A percentile compares a stretch with the other conserved stretches of the same genome.
Evolutionary conservation across 2,888 invertebrate genomes (phyloP).

Genomic region (Nebria salina): DNA sequence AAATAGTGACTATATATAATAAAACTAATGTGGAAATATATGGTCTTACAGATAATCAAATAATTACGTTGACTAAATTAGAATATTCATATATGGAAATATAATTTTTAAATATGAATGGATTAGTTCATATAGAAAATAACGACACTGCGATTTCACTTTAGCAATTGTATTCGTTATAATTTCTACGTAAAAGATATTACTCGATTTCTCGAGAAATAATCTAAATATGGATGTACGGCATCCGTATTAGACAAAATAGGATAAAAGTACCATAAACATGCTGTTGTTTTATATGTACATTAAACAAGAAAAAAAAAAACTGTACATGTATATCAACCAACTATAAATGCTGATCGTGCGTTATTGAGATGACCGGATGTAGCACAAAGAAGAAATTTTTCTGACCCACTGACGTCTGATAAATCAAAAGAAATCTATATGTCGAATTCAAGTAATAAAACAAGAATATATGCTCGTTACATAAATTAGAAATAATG

Average conservation of each 20-base stretch:
- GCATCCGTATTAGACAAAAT: not conserved
- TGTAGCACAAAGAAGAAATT: slow-evolving; percentile 41
- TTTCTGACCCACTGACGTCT: slow-evolving; percentile 33
- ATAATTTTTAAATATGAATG: no score
- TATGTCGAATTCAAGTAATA: not conserved
- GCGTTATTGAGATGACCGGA: slow-evolving; percentile 41
- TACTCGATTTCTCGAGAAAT: not conserved
- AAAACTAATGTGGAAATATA: no score
- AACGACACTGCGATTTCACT: not conserved
- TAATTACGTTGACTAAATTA: no score
- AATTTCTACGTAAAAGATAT: not conserved
- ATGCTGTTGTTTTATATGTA: not conserved
- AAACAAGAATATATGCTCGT: not conserved
- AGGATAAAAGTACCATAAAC: not conserved
- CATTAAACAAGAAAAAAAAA: not conserved
- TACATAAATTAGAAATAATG: slow-evolving; percentile 12
- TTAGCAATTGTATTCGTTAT: not conserved
- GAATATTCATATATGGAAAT: no score
- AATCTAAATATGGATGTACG: not conserved
- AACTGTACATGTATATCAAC: slow-evolving; percentile 4
- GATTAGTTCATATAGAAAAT: no score
- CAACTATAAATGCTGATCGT: slow-evolving; percentile 9
- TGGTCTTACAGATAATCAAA: no score
- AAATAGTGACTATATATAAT: no score
- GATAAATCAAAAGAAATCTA: slow-evolving; percentile 14